Conservation (phyloP, 2,113 vertebrate genomes). For the Athene cunicularia region DNA sequence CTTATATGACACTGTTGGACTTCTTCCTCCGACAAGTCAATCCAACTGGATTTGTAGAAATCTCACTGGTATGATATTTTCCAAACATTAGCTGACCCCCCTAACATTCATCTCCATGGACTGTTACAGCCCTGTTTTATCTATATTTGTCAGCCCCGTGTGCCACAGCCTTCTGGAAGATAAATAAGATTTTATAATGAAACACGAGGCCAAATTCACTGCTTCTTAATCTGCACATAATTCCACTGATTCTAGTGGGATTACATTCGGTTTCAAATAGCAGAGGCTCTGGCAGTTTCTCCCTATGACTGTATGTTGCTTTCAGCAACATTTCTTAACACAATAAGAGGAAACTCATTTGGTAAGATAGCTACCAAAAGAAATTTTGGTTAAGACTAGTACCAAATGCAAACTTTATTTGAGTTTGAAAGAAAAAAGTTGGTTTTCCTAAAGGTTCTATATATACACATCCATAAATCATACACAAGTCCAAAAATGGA, state of each 20-base stretch:
- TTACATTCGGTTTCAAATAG: conserved; percentile 1
- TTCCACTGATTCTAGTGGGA: conserved; percentile 1
- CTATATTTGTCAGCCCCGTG: not conserved
- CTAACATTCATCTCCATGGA: not conserved
- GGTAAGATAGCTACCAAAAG: conserved; percentile 9
- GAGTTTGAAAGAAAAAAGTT: not conserved
- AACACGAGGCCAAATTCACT: not conserved
- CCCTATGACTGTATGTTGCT: not conserved
- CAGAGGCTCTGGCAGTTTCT: not conserved
- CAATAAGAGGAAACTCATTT: not conserved
- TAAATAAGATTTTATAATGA: not conserved
- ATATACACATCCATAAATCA: not conserved
- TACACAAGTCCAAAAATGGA: not conserved
- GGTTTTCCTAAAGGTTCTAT: not conserved
- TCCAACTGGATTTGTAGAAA: conserved; percentile 30
- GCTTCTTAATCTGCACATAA: not conserved
- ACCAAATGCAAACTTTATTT: not conserved
- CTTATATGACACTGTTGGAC: not conserved
- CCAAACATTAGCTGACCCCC: conserved; percentile 27
- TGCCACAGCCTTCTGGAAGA: conserved; percentile 8
- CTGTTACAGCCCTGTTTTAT: conserved; percentile 4
- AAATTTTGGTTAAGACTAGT: not conserved
- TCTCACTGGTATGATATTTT: conserved; percentile 28
- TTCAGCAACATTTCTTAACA: conserved; percentile 26
- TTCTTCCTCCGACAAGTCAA: not conserved